Conservation (phyloP, 2,113 vertebrate genomes). For the Oreochromis tanganicae region DNA sequence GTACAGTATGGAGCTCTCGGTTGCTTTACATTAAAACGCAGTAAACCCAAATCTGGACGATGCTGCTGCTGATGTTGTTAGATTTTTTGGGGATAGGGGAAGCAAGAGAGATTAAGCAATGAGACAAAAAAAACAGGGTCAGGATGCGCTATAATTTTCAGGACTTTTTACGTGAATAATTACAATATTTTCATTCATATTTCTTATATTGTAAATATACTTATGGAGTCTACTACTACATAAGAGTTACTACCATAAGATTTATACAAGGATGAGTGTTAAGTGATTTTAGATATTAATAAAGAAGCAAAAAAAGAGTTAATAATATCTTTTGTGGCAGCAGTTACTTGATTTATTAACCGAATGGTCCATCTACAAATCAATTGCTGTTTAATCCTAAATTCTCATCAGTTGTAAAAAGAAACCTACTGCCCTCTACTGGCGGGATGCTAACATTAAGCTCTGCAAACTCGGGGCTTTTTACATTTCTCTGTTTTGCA, state of each 20-base stretch:
- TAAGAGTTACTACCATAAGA: background rate
- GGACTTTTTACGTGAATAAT: background rate
- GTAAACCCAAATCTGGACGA: background rate
- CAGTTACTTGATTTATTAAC: background rate
- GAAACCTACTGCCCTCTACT: constrained; percentile 4
- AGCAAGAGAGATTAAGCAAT: constrained; percentile 33
- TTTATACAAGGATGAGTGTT: background rate
- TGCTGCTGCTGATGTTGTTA: background rate
- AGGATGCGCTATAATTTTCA: background rate
- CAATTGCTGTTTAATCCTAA: background rate
- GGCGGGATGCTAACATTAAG: background rate
- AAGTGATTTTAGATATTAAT: background rate
- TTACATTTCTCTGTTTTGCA: background rate
- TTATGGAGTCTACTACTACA: background rate
- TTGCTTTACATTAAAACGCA: background rate
- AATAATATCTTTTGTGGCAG: background rate
- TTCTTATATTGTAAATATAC: background rate
- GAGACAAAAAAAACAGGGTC: background rate
- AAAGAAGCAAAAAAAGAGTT: background rate
- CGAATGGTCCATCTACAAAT: background rate
- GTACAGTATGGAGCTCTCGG: background rate
- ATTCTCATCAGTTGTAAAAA: background rate
- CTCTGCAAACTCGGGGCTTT: background rate
- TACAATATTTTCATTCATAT: background rate
- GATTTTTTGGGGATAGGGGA: background rate